Evolutionary conservation across 2,888 invertebrate species (phyloP).

Genomic region (Exephanes ischioxanthus): DNA sequence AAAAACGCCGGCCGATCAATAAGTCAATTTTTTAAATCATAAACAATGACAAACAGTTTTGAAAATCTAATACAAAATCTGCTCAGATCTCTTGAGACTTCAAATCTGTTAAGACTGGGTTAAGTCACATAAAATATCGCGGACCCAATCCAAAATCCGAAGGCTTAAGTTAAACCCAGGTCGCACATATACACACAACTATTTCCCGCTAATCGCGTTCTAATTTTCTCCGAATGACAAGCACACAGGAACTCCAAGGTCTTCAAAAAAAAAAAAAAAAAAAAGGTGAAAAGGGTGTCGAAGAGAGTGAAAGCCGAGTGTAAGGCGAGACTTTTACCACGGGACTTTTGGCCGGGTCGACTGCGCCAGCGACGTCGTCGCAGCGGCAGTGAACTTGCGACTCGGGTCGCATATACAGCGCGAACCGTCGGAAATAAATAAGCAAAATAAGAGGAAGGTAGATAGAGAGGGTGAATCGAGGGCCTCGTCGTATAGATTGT

Average conservation of each 20-base stretch:
- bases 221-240: not conserved
- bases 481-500: slow-evolving; percentile 43
- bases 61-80: too few species aligned
- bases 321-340: slow-evolving; percentile 3
- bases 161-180: too few species aligned
- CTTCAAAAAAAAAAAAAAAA: too few species aligned
- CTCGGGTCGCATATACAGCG: not conserved
- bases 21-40: too few species aligned
- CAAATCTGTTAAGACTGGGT: too few species aligned
- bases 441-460: slow-evolving; percentile 9
- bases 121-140: too few species aligned
- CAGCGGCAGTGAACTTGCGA: slow-evolving; percentile 43
- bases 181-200: too few species aligned
- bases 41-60: too few species aligned
- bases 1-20: too few species aligned
- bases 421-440: slow-evolving; percentile 7
- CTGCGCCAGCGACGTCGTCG: not conserved
- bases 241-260: not conserved
- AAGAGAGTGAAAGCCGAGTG: slow-evolving; percentile 14
- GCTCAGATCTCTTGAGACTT: too few species aligned
- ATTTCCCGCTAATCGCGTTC: not conserved
- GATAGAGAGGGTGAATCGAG: slow-evolving; percentile 21
- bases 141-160: too few species aligned
- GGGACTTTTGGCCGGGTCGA: not conserved
- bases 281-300: not conserved